phyloP scores from a whole-genome alignment of 2,797 vertebrate species.

The Sebastes itinus region DNA sequence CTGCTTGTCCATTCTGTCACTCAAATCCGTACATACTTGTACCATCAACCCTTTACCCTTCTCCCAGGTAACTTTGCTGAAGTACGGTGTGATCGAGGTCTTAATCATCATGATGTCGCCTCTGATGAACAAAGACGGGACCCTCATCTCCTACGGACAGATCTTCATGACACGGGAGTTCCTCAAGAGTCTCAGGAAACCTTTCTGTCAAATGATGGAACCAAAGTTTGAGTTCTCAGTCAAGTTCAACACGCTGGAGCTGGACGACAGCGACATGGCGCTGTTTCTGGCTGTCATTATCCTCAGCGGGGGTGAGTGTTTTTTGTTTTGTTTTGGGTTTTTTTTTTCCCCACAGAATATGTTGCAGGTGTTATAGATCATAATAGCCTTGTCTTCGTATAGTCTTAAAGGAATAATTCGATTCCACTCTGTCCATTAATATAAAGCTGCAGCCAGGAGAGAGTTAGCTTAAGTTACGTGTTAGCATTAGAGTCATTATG shows the following conservation, averaged over 20 bases:
- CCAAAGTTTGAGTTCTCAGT: slow-evolving; percentile 99
- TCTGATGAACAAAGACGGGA: slow-evolving; percentile 98
- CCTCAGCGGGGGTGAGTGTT: slow-evolving; percentile 94
- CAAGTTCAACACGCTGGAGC: slow-evolving; percentile 97
- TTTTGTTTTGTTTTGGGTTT: fast-evolving
- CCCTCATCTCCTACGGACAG: slow-evolving; percentile 95
- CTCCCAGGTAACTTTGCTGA: slow-evolving; percentile 91
- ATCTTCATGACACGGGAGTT: slow-evolving; percentile 99
- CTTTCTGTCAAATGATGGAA: slow-evolving; percentile 97
- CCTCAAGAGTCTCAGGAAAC: slow-evolving; percentile 96
- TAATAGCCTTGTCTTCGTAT: not conserved
- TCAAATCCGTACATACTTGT: not conserved
- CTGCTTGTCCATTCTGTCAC: not conserved
- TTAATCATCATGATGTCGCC: slow-evolving; percentile 96
- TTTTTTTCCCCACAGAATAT: not conserved
- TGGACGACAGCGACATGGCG: slow-evolving; percentile 97
- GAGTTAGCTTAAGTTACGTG: not conserved
- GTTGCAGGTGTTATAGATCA: not conserved
- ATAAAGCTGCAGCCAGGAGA: not conserved
- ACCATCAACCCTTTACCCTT: not conserved
- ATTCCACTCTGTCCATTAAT: not conserved
- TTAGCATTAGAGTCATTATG: not conserved
- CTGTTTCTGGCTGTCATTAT: slow-evolving; percentile 98
- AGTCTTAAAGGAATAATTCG: not conserved
- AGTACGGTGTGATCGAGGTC: slow-evolving; percentile 97